phyloP scores from a whole-genome alignment of 2,113 vertebrate genomes.

The Anoura caudifer region DNA sequence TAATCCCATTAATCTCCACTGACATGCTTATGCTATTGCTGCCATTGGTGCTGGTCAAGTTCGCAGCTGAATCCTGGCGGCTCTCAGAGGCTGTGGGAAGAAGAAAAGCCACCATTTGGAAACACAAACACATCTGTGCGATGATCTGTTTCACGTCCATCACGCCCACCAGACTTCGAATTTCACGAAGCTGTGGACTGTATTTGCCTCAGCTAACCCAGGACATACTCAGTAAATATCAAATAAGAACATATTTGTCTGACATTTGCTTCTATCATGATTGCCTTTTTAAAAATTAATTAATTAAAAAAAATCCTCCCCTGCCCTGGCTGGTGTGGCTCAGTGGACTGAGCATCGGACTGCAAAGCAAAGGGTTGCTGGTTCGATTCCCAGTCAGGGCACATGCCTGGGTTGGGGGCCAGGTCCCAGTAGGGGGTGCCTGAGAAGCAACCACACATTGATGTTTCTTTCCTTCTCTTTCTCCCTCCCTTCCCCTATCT shows the following conservation, averaged over 20 bases:
- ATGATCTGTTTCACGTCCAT: fast-evolving
- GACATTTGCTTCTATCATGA: background rate
- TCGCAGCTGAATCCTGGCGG: conserved; percentile 86
- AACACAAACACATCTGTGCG: fast-evolving
- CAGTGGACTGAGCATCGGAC: no score
- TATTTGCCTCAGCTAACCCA: background rate
- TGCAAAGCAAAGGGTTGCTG: no score
- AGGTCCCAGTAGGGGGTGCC: no score
- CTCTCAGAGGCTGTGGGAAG: conserved; percentile 78
- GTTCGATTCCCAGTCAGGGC: no score
- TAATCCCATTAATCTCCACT: conserved; percentile 93
- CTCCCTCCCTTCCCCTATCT: no score
- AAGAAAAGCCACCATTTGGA: background rate
- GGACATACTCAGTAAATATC: background rate
- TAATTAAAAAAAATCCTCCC: no score
- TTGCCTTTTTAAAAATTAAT: background rate
- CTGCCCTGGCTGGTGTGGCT: no score
- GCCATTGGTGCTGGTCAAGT: conserved; percentile 83
- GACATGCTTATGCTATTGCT: conserved; percentile 97
- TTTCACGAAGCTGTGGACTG: fast-evolving
- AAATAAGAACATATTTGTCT: background rate
- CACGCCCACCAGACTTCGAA: fast-evolving
- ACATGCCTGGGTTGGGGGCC: no score
- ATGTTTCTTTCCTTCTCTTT: no score
- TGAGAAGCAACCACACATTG: no score